Base-by-base conservation (phyloP, 1,140 invertebrate genomes). In the Solenopsis fugax region DNA sequence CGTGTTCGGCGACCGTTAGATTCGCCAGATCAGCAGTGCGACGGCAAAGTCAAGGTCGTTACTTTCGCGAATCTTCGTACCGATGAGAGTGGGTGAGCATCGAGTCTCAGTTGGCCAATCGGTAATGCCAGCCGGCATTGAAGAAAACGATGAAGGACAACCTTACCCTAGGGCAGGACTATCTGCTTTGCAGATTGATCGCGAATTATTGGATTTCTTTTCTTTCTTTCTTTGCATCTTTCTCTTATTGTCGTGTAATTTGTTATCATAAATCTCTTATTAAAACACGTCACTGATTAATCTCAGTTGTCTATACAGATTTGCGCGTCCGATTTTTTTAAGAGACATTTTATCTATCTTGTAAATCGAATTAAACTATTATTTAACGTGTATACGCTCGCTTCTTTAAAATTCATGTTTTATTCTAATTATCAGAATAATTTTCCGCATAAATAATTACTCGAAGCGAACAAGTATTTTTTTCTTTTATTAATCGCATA, bases 141-240 rank as follows among this genome's bases (percentile, higher is more conserved):
- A 52, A 71, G 54, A 69, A 89, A 87, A 85, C 60, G 37, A 81
- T 85, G 89, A 91, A 93, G 93, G 92, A 93, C 94, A 92, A 94
- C 91, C 93, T 94, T 95, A 94, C 88, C 93, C 94, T 94, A 95
- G 94, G 94, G 92, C 94, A 94, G 93, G 93, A 93, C 89, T 92
- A 90, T 93, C 84, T 85, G 34, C 88, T 91, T 91, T 89, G 75
- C 34, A 56, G 52, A 54, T 29, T 13, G 29, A 77, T 69, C 29
- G 45, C 16, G 41, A 48, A 64, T 52, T 41, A 58, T 76, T 72
- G 41, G 5, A 16, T 29, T 45, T 16, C 18, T 54, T 29, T n/a
- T 48, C 18, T 52, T 29, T 41, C 50, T 21, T n/a, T 54, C 21
- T 29, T 9, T 54, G 16, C n/a, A 16, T 62, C 3, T 4, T 56